phyloP scores from a whole-genome alignment of 2,113 vertebrate species.

The Phalacrocorax pelagicus region DNA sequence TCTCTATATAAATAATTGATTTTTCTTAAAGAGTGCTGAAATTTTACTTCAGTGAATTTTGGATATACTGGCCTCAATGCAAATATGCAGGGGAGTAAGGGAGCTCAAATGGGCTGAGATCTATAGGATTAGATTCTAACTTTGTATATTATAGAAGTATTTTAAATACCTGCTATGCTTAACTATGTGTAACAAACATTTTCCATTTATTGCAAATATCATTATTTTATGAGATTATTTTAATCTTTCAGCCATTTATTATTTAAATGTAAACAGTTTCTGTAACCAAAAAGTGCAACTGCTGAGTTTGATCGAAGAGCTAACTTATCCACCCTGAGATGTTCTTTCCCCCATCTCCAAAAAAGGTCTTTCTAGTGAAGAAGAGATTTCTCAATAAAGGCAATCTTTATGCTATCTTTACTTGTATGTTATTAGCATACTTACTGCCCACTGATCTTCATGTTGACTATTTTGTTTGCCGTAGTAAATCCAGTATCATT shows the following conservation, averaged over 20 bases:
- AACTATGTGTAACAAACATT: not conserved
- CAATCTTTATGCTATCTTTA: not conserved
- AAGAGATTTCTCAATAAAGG: not conserved
- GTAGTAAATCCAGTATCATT: constrained; percentile 80
- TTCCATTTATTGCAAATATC: not conserved
- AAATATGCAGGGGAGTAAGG: not conserved
- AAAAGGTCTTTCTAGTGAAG: not conserved
- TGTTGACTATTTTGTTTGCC: constrained; percentile 82
- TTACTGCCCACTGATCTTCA: constrained; percentile 78
- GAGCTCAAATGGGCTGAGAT: not conserved
- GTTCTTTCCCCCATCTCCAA: not conserved
- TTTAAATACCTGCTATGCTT: not conserved
- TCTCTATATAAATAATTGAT: not conserved
- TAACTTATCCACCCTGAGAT: not conserved
- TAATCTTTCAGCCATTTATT: not conserved
- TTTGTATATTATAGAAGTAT: not conserved
- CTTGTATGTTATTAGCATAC: not conserved
- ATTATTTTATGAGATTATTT: not conserved
- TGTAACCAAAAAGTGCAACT: not conserved
- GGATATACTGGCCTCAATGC: not conserved
- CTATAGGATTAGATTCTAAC: not conserved
- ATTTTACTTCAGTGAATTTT: not conserved
- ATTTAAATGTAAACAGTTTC: not conserved
- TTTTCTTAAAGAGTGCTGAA: not conserved
- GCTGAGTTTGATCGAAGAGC: not conserved